Evolutionary conservation across 2,888 invertebrate genomes (phyloP).

Genomic region (Timandra comae): DNA sequence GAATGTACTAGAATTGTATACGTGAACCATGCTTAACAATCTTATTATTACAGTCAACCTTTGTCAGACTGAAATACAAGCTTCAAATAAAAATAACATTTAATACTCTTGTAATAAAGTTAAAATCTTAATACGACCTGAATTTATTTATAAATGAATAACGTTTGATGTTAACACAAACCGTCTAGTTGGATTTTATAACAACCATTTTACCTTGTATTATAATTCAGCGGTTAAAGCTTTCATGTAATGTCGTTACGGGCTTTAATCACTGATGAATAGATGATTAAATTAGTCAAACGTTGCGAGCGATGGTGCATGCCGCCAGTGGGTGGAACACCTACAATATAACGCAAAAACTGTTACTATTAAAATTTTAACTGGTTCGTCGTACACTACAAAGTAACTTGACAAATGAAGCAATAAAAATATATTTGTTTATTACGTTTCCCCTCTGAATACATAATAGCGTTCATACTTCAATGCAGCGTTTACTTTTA

Average conservation of each 20-base stretch:
- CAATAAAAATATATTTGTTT: background rate
- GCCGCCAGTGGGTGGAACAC: too few relatives aligned
- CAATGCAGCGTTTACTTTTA: background rate
- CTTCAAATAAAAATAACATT: too few relatives aligned
- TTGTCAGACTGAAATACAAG: too few relatives aligned
- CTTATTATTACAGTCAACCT: too few relatives aligned
- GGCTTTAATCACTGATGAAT: conserved; percentile 17
- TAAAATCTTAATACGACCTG: too few relatives aligned
- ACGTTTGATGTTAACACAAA: conserved; percentile 3
- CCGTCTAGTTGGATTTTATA: background rate
- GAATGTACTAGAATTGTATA: too few relatives aligned
- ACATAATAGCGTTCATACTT: too few relatives aligned
- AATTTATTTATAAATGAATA: too few relatives aligned
- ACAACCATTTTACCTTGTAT: background rate
- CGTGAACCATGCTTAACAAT: too few relatives aligned
- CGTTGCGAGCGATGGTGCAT: conserved; percentile 6
- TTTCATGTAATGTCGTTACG: conserved; percentile 5
- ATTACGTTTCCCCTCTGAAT: too few relatives aligned
- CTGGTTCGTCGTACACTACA: background rate
- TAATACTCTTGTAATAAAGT: too few relatives aligned
- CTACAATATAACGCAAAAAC: conserved; percentile 3
- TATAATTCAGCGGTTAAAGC: background rate
- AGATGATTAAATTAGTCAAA: conserved; percentile 16
- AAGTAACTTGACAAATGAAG: background rate
- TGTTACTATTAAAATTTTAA: conserved; percentile 3